Evolutionary conservation across 2,888 invertebrate genomes (phyloP), one percentile per base, ranked within the genome.

Genomic region (Rotaria macrura): DNA sequence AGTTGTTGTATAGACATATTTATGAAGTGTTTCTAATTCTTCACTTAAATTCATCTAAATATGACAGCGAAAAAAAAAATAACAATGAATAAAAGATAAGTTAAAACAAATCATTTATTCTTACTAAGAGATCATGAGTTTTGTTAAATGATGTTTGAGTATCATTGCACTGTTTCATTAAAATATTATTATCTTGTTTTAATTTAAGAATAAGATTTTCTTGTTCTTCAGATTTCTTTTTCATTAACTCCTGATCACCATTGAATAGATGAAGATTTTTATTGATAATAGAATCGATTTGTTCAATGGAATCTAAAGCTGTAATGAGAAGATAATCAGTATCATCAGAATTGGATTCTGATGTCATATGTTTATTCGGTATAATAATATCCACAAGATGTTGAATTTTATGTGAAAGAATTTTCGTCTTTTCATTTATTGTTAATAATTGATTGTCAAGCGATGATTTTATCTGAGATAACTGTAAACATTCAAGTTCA

Each of bases 81-180:
- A 29, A 10, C 10, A 3, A 65, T 23, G 38, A n/a, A n/a, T n/a
- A n/a, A n/a, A n/a, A n/a, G n/a, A n/a, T n/a, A n/a, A n/a, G n/a
- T n/a, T n/a, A n/a, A n/a, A n/a, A n/a, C n/a, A n/a, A n/a, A n/a
- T n/a, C n/a, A n/a, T n/a, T n/a, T n/a, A n/a, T 72, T 43, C 74
- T 79, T 43, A 79, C 74, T 43, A 79, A 40, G 43, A 43, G 6
- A 79, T 79, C 74, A 43, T 43, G 43, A 40, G 12, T 79, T 43
- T 79, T 79, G n/a, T 23, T 79, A 23, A 79, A 79, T 12, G n/a
- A 25, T 79, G 74, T 79, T 43, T 79, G 74, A 23, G 43, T 14
- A 79, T 79, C 74, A 43, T 79, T 79, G 23, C 74, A 79, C 38
- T 79, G 74, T 79, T 79, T 79, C 74, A 79, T 79, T 25, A 79